Evolutionary conservation across 2,888 invertebrate genomes (phyloP).

Genomic region (Griposia aprilina): DNA sequence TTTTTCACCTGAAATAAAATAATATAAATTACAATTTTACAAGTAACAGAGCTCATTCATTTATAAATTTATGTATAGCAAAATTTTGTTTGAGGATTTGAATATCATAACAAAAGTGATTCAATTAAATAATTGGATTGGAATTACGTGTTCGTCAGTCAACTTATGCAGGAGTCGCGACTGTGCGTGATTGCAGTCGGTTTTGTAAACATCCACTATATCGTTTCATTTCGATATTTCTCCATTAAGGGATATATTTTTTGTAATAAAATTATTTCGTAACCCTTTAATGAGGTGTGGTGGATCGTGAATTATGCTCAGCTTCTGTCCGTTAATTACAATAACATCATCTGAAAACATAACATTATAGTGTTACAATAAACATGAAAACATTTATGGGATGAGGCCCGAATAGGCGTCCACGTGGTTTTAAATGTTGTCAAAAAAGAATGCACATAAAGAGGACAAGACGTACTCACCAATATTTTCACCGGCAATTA

Average conservation of each 20-base stretch:
- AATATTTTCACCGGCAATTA: not conserved
- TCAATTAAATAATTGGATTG: not conserved
- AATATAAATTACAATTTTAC: too few relatives aligned
- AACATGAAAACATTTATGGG: too few relatives aligned
- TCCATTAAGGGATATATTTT: slow-evolving; percentile 1
- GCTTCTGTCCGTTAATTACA: not conserved
- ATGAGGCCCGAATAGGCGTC: too few relatives aligned
- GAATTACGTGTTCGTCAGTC: not conserved
- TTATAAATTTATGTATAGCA: too few relatives aligned
- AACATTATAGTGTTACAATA: not conserved
- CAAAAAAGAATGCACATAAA: too few relatives aligned
- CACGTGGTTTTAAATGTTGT: too few relatives aligned
- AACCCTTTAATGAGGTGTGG: not conserved
- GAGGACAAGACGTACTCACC: too few relatives aligned
- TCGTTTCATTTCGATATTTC: slow-evolving; percentile 1
- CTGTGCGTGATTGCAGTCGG: slow-evolving; percentile 8
- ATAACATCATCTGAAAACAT: not conserved
- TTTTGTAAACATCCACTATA: slow-evolving; percentile 9
- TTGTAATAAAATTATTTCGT: slow-evolving; percentile 6
- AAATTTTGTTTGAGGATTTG: not conserved
- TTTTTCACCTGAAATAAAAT: slow-evolving; percentile 3
- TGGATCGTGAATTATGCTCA: not conserved
- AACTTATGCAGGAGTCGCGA: not conserved
- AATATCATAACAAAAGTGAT: not conserved
- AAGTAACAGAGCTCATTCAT: too few relatives aligned